Conservation (phyloP, 2,113 vertebrate genomes). For the Oophaga pumilio region DNA sequence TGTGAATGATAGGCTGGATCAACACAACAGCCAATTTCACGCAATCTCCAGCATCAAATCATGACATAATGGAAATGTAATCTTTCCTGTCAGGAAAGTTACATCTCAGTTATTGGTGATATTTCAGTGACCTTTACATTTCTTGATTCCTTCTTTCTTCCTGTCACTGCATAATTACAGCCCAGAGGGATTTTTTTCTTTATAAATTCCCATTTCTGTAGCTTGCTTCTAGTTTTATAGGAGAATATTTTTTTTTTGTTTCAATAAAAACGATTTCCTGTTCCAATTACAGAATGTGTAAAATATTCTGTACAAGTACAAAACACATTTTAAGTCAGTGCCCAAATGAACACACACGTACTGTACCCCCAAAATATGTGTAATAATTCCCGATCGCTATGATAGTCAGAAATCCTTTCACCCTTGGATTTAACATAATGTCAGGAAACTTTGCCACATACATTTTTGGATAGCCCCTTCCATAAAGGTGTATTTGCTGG, state of each 20-base stretch:
- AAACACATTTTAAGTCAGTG: no score
- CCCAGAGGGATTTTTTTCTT: neutral
- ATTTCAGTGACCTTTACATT: slow-evolving; percentile 9
- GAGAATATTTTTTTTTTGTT: neutral
- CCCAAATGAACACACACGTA: no score
- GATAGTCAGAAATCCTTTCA: no score
- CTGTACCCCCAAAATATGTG: no score
- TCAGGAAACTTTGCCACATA: no score
- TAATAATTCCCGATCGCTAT: no score
- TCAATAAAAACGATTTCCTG: no score
- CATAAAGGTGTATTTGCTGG: no score
- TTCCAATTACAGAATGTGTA: no score
- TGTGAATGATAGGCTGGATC: neutral
- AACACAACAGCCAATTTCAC: neutral
- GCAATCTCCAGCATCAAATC: neutral
- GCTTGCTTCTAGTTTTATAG: neutral
- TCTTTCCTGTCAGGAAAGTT: neutral
- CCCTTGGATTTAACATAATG: no score
- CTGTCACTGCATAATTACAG: neutral
- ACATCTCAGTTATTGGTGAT: slow-evolving; percentile 5
- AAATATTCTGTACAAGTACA: no score
- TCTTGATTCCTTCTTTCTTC: neutral
- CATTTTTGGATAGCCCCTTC: no score
- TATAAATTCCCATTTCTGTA: neutral
- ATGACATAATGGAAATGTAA: neutral